Percentiles rank a stretch among this genome's conserved stretches.
These are phyloP conservation scores for Synanthedon andrenaeformis DNA, from an alignment of 2,888 invertebrate species.

Conservation along the genomic window DNA sequence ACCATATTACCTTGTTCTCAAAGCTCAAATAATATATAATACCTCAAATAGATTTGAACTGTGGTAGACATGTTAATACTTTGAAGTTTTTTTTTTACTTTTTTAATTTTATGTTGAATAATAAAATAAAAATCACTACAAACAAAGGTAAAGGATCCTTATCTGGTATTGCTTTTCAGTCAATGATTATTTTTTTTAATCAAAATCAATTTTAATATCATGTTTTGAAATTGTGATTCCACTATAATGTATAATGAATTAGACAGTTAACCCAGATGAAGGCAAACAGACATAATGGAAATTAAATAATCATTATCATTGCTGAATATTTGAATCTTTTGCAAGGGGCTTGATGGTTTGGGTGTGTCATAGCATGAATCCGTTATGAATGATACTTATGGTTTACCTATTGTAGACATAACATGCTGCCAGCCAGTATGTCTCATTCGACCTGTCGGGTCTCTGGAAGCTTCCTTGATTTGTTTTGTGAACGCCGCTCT, in stretches of 20 bases:
- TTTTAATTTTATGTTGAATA: constrained; percentile 4
- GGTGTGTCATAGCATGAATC: constrained; percentile 36
- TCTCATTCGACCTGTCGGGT: constrained; percentile 59
- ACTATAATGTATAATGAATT: too few relatives aligned
- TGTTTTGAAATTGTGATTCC: too few relatives aligned
- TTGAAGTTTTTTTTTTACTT: constrained; percentile 1
- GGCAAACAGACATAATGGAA: too few relatives aligned
- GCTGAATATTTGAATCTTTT: too few relatives aligned
- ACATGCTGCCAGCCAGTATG: constrained; percentile 63
- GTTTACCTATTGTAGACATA: constrained; percentile 65
- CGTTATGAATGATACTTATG: constrained; percentile 69
- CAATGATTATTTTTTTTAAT: too few relatives aligned
- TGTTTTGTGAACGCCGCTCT: constrained; percentile 61
- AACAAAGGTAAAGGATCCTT: too few relatives aligned
- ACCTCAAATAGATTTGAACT: constrained; percentile 15
- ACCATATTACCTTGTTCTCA: background rate
- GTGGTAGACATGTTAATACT: constrained; percentile 14
- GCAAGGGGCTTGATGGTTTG: too few relatives aligned
- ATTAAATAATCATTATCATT: too few relatives aligned
- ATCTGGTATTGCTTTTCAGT: too few relatives aligned
- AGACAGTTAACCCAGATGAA: too few relatives aligned
- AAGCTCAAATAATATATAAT: constrained; percentile 1
- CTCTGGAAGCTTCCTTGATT: constrained; percentile 51
- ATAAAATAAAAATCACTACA: too few relatives aligned
- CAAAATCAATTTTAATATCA: too few relatives aligned